Evolutionary conservation across 2,888 invertebrate species (phyloP).

Genomic region (Rhabditophanes sp.): DNA sequence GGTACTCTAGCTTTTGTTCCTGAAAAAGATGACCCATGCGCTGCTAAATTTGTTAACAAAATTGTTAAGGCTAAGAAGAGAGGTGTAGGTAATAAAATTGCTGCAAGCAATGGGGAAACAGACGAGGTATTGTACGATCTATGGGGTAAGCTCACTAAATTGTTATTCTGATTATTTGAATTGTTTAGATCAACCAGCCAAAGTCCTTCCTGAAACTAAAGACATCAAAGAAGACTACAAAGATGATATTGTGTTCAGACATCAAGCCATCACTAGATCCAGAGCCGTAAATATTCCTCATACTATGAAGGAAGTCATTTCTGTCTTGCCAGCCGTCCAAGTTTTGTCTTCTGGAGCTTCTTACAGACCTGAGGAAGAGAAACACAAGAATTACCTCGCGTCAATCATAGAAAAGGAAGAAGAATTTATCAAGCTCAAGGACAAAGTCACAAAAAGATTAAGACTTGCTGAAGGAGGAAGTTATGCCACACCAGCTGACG

Average conservation of each 20-base stretch:
- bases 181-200: conserved; percentile 1
- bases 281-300: too few species aligned
- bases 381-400: conserved; percentile 17
- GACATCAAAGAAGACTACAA: conserved; percentile 3
- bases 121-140: too few species aligned
- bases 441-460: conserved; percentile 4
- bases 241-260: too few species aligned
- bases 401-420: conserved; percentile 16
- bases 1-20: too few species aligned
- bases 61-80: too few species aligned
- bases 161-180: too few species aligned
- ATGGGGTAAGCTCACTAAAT: too few species aligned
- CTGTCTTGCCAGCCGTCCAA: conserved; percentile 17
- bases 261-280: too few species aligned
- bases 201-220: not conserved
- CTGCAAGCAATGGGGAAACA: too few species aligned
- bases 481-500: conserved; percentile 7
- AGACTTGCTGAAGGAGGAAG: conserved; percentile 3
- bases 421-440: conserved; percentile 5
- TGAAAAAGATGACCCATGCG: too few species aligned
- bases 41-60: too few species aligned
- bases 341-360: conserved; percentile 22
- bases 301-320: conserved; percentile 12
- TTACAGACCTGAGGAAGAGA: conserved; percentile 23
- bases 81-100: too few species aligned